Percentiles rank a stretch among this genome's conserved stretches.
These are phyloP conservation scores for Riparia riparia DNA, from an alignment of 2,113 vertebrate species.

Conservation along the genomic window DNA sequence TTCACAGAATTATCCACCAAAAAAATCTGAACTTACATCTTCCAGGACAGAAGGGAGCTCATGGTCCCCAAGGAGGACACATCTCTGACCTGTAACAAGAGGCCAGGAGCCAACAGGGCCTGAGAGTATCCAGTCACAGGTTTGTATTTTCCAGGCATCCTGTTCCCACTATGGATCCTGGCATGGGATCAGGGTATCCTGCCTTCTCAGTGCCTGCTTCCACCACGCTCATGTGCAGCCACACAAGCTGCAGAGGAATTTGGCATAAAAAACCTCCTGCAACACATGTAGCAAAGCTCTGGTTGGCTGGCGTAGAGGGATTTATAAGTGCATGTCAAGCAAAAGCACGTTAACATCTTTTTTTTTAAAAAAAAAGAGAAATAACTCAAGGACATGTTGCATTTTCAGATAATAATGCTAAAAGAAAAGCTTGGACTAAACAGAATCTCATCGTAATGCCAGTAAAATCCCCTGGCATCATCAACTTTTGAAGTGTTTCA, in stretches of 20 bases:
- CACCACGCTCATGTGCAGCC: fast-evolving
- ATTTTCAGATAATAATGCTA: background rate
- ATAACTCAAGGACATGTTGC: background rate
- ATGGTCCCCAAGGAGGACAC: background rate
- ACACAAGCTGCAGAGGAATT: background rate
- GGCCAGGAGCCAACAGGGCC: fast-evolving
- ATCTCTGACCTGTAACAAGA: background rate
- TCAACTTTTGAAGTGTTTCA: background rate
- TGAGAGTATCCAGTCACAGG: background rate
- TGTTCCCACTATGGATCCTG: background rate
- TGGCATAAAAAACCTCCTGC: background rate
- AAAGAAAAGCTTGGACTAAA: background rate
- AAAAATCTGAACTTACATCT: background rate
- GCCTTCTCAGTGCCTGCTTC: background rate
- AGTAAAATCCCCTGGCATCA: background rate
- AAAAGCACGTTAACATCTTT: background rate
- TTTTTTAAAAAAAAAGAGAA: background rate
- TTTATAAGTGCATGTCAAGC: background rate
- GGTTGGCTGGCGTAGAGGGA: background rate
- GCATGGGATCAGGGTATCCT: background rate
- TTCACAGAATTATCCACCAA: background rate
- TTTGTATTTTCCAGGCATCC: background rate
- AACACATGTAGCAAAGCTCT: background rate
- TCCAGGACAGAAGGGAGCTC: background rate
- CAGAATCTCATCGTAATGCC: background rate